Conservation (phyloP, 2,888 invertebrate genomes). For the Parnassius apollo region DNA sequence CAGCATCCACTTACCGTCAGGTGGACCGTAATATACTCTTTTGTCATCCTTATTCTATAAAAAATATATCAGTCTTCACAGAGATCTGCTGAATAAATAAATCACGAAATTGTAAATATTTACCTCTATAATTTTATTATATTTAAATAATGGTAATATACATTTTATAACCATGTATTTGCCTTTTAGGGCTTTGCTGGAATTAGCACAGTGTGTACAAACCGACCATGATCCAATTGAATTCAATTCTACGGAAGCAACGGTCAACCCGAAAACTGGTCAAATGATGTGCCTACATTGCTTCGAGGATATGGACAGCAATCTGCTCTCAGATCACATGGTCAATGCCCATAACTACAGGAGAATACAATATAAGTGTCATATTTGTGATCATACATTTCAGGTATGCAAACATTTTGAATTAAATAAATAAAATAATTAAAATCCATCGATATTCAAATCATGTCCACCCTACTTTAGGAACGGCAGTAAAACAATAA, state of each 20-base stretch:
- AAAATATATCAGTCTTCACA: no score
- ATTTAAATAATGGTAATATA: not conserved
- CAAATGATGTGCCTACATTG: slow-evolving; percentile 45
- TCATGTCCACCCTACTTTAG: no score
- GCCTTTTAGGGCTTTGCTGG: slow-evolving; percentile 42
- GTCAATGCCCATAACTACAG: slow-evolving; percentile 41
- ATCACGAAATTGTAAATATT: no score
- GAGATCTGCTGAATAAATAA: no score
- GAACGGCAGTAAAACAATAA: no score
- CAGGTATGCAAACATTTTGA: not conserved
- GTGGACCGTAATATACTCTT: not conserved
- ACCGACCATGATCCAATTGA: slow-evolving; percentile 29
- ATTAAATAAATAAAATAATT: no score
- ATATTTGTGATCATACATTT: slow-evolving; percentile 33
- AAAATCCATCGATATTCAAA: no score
- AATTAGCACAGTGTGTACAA: slow-evolving; percentile 43
- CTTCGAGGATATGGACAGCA: slow-evolving; percentile 39
- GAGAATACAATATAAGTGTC: slow-evolving; percentile 41
- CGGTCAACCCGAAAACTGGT: slow-evolving; percentile 41
- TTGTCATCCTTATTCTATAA: not conserved
- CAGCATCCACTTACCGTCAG: no score
- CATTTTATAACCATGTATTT: not conserved
- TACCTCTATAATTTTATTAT: not conserved
- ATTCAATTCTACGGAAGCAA: slow-evolving; percentile 41
- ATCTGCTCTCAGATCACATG: slow-evolving; percentile 42